These are phyloP conservation scores for Xanthorhoe designata DNA, from an alignment of 2,888 invertebrate genomes.

Conservation along the genomic window DNA sequence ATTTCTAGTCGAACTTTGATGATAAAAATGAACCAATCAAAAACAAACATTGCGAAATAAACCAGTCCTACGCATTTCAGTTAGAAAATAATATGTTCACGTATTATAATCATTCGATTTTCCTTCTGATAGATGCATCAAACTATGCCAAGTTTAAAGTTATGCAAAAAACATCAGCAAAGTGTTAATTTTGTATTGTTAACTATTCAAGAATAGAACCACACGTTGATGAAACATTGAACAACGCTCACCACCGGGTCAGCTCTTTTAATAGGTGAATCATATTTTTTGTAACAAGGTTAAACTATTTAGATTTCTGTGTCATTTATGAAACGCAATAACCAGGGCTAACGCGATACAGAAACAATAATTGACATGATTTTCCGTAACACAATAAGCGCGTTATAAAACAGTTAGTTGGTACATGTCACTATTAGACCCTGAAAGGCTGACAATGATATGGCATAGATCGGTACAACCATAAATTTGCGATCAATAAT, in stretches of 20 bases:
- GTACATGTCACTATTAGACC: constrained; percentile 47
- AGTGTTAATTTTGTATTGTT: background rate
- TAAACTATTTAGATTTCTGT: constrained; percentile 45
- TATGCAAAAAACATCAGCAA: constrained; percentile 11
- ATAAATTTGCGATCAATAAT: constrained; percentile 78
- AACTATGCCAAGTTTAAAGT: constrained; percentile 4
- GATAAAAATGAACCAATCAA: constrained; percentile 13
- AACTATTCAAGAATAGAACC: constrained; percentile 15
- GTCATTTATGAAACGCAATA: constrained; percentile 42
- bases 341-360: constrained; percentile 35
- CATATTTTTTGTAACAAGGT: constrained; percentile 44
- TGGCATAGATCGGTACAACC: constrained; percentile 54
- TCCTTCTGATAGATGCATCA: background rate
- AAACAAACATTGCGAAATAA: constrained; percentile 12
- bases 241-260: constrained; percentile 25
- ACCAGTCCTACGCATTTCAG: background rate
- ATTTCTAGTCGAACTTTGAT: constrained; percentile 56
- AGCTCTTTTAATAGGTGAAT: constrained; percentile 40
- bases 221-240: constrained; percentile 23
- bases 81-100: background rate
- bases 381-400: constrained; percentile 49
- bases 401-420: constrained; percentile 32
- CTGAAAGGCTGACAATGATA: constrained; percentile 69
- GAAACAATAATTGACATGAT: constrained; percentile 48
- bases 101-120: background rate